Base-by-base conservation (phyloP, 2,888 invertebrate species). In the Platycnemis pennipes region DNA sequence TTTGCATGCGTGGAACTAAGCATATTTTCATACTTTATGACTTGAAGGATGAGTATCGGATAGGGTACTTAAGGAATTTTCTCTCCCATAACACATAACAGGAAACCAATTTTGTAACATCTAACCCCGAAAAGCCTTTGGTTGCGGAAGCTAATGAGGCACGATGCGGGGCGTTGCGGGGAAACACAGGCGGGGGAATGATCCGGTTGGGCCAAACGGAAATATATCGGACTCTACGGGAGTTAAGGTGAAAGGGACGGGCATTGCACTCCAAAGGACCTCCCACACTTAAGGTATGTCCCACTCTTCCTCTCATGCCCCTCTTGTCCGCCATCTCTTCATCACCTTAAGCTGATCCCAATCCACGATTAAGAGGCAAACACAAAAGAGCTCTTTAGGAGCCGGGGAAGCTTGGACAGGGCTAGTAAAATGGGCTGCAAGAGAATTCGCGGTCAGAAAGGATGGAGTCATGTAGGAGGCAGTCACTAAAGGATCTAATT, bases 371-470 rank as follows among this genome's bases (percentile, higher is more conserved):
- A 91, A 44, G 44, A 37, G 26, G 44, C 44, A 63, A 91, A 91
- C 91, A 91, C n/a, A 91, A 45, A 63, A 91, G 44, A 44, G 91
- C 91, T 91, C 91, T 91, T 91, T 69, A 31, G 69, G 26, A 77
- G 37, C 77, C 0, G 91, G 56, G 22, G 89, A 37, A 89, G 42
- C 77, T 77, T 77, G 37, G 77, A 37, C 77, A 77, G 77, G 77
- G 13, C 77, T 77, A 77, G 77, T 77, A 77, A 77, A 77, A 77
- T 77, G n/a, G 77, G 8, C 11, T 77, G 77, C 7, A 8, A 37
- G 26, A 77, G 37, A 11, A 77, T 37, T 77, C 37, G 77, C 77
- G 77, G 77, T 77, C 11, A 31, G 37, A n/a, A 26, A 22, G 63
- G 63, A 3, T 63, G 63, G 63, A n/a, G 31, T 3, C 37, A 31